Conservation (phyloP, 2,888 invertebrate genomes). For the Pseudococcus longispinus region DNA sequence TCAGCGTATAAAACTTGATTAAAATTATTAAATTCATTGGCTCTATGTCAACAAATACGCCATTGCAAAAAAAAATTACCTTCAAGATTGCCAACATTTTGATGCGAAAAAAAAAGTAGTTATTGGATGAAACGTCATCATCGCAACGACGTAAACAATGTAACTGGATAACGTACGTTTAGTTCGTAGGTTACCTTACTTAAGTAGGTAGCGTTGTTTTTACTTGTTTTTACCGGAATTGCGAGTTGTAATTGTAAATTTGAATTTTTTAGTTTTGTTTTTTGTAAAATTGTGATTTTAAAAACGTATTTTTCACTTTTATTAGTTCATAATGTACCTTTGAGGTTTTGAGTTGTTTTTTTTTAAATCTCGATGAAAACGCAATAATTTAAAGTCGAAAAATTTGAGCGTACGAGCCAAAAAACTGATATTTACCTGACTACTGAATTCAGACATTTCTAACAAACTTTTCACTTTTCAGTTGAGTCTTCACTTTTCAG, state of each 20-base stretch:
- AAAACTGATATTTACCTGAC: too few species aligned
- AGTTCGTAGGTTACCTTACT: neutral
- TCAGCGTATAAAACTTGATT: neutral
- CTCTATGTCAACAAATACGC: slow-evolving; percentile 54
- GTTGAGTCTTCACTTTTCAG: too few species aligned
- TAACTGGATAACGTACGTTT: neutral
- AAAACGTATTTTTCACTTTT: neutral
- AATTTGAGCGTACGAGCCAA: neutral
- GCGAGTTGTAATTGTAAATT: neutral
- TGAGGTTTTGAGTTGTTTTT: neutral
- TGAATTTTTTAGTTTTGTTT: neutral
- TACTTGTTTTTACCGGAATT: neutral
- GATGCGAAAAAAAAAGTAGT: slow-evolving; percentile 29
- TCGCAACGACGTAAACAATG: neutral
- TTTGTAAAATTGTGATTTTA: neutral
- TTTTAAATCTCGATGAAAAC: neutral
- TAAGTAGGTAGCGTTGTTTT: neutral
- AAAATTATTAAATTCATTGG: slow-evolving; percentile 30
- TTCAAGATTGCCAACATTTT: slow-evolving; percentile 24
- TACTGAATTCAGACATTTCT: too few species aligned
- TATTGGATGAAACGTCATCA: neutral
- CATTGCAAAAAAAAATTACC: slow-evolving; percentile 46
- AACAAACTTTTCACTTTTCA: too few species aligned
- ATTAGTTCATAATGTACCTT: too few species aligned
- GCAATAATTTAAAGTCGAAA: neutral